phyloP scores from a whole-genome alignment of 2,888 invertebrate species.

The Caenorhabditis uteleia region DNA sequence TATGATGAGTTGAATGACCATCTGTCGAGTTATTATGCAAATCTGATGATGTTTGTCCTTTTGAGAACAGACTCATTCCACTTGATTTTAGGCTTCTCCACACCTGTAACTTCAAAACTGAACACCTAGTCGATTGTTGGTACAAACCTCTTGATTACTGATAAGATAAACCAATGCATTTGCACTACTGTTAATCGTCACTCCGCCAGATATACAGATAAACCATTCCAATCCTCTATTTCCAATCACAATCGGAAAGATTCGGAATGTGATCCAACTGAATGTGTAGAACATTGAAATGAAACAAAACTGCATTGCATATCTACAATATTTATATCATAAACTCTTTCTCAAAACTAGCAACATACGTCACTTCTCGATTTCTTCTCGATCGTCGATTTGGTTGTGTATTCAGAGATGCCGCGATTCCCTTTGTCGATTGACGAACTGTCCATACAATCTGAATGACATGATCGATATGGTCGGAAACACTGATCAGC shows the following conservation, averaged over 20 bases:
- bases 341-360: neutral
- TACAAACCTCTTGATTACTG: constrained; percentile 43
- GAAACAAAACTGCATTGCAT: constrained; percentile 49
- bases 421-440: constrained; percentile 21
- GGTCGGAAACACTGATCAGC: neutral
- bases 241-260: constrained; percentile 40
- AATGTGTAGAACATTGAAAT: constrained; percentile 48
- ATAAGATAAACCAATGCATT: constrained; percentile 45
- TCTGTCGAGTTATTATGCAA: constrained; percentile 19
- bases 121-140: no score
- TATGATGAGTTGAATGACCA: no score
- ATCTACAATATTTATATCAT: constrained; percentile 31
- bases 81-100: constrained; percentile 23
- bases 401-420: constrained; percentile 8
- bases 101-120: constrained; percentile 6
- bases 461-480: constrained; percentile 1
- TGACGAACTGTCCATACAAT: constrained; percentile 28
- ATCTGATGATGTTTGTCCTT: constrained; percentile 13
- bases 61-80: constrained; percentile 15
- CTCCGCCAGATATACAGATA: constrained; percentile 29
- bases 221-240: constrained; percentile 36
- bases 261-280: constrained; percentile 48
- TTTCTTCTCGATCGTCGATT: constrained; percentile 15
- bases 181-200: constrained; percentile 45
- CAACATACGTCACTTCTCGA: constrained; percentile 25